phyloP scores from a whole-genome alignment of 1,140 invertebrate species.

The Zelostemma sp. region DNA sequence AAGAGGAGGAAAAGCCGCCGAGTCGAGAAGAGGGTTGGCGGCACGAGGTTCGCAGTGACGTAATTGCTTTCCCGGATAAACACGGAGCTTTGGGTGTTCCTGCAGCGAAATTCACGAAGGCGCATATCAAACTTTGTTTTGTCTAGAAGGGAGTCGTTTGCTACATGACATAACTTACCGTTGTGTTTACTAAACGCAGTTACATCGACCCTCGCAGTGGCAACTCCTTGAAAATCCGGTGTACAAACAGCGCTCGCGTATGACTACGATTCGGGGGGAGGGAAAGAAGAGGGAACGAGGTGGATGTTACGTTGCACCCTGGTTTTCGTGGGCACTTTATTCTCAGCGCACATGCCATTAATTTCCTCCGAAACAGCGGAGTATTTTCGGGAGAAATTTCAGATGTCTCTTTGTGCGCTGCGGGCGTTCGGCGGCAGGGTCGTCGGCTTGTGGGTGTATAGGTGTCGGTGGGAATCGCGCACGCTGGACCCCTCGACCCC shows the following conservation, averaged over 20 bases:
- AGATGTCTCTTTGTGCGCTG: conserved; percentile 52
- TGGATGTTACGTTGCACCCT: neutral
- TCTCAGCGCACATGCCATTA: conserved; percentile 57
- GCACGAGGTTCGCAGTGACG: conserved; percentile 39
- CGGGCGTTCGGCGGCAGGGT: conserved; percentile 38
- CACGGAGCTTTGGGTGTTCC: conserved; percentile 38
- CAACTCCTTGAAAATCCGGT: conserved; percentile 12
- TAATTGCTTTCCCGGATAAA: conserved; percentile 65
- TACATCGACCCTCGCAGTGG: conserved; percentile 41
- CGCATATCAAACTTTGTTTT: conserved; percentile 66
- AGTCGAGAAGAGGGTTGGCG: no score
- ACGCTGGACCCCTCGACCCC: conserved; percentile 23
- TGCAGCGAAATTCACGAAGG: conserved; percentile 17
- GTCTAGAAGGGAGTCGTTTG: conserved; percentile 58
- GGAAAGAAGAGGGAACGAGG: neutral
- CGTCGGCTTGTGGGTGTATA: conserved; percentile 20
- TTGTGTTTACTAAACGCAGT: conserved; percentile 67
- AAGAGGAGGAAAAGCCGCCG: conserved; percentile 1
- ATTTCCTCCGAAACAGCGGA: conserved; percentile 50
- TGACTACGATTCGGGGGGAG: conserved; percentile 5
- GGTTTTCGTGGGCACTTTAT: conserved; percentile 51
- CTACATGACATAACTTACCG: conserved; percentile 62
- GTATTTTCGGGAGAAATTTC: conserved; percentile 55
- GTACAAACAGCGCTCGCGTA: conserved; percentile 14
- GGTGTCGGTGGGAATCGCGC: conserved; percentile 46